Base-by-base conservation (phyloP, 2,888 invertebrate species). In the Aphelenchoides bicaudatus region DNA sequence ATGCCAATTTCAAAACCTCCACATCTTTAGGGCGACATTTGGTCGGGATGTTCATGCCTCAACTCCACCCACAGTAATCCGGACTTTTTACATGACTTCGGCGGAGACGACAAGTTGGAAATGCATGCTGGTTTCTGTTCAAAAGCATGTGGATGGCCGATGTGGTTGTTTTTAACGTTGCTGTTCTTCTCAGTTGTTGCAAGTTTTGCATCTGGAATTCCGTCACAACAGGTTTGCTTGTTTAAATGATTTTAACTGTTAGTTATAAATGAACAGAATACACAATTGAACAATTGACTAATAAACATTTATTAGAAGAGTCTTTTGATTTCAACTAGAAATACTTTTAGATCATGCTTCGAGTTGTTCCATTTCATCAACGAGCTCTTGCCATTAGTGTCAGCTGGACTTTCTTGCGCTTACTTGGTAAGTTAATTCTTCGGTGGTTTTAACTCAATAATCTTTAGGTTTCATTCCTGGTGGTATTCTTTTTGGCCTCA, bases 311-410 rank as follows among this genome's bases (percentile, higher is more conserved):
- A n/a, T n/a, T n/a, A n/a, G n/a, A n/a, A n/a, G n/a, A n/a, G n/a
- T n/a, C n/a, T n/a, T n/a, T n/a, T n/a, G 58, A 23, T n/a, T 52
- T 2, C 37, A 30, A 10, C 31, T 56, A 27, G 10, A 46, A 56
- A 57, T 39, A 21, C 25, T 46, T 62, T 63, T 30, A 74, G 68
- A 76, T 75, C 28, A 74, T 75, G 74, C 67, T 76, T 10, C 68
- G 76, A 3, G 76, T 76, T 3, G 76, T 78, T 25, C 75, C 78
- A 13, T 78, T 78, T 62, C 71, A 77, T 53, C 75, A 75, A 43
- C 62, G 78, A 49, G 78, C 78, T 3, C 62, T 78, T 8, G 76
- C 73, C 21, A 67, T 78, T 37, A 76, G 78, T 13, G 64, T 78
- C 51, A 70, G 73, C 56, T 78, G 78, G 77, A 76, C 76, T 0